Evolutionary conservation across 2,797 vertebrate species (phyloP), one percentile per base, ranked within the genome.

Genomic region (Parambassis ranga): DNA sequence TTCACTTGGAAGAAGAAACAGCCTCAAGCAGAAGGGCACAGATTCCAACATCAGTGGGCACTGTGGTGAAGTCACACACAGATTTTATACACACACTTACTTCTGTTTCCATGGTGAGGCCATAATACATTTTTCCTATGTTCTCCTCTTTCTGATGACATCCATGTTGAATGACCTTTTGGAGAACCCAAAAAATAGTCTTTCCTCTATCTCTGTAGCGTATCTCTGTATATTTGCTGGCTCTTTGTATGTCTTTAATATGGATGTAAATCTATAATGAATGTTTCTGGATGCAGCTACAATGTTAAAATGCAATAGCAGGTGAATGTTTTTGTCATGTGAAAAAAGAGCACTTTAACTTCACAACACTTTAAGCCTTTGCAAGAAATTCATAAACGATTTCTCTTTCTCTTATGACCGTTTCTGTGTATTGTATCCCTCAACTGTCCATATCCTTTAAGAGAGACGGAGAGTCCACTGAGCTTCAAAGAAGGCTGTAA

Each of bases 71-170:
- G 64, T 65, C 69, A 42, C 41, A 56, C 28, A 41, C 19, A 35
- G 37, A 52, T 41, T 70, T 72, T 46, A 37, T 33, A 38, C 52
- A 55, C 47, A 75, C 52, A 27, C 46, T 22, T 47, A 58, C 37
- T 56, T 50, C 53, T 39, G 69, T 83, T 71, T 80, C 77, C 71
- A 77, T 80, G 71, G 74, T 64, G 61, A 80, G 42, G 46, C 36
- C 8, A 23, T 51, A 26, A 32, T 52, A 53, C n/a, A 20, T 15
- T 43, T 39, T 61, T 28, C 39, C 19, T 24, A 3, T 33, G n/a
- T 13, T 16, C 35, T 13, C 38, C 36, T 65, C 44, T 50, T 51
- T 20, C 16, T 66, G 20, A 41, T 50, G 20, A 44, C 52, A 59
- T 23, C 11, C 36, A 41, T 32, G 18, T n/a, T n/a, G n/a, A n/a